Conservation (phyloP, 2,797 vertebrate species). For the Anableps anableps region DNA sequence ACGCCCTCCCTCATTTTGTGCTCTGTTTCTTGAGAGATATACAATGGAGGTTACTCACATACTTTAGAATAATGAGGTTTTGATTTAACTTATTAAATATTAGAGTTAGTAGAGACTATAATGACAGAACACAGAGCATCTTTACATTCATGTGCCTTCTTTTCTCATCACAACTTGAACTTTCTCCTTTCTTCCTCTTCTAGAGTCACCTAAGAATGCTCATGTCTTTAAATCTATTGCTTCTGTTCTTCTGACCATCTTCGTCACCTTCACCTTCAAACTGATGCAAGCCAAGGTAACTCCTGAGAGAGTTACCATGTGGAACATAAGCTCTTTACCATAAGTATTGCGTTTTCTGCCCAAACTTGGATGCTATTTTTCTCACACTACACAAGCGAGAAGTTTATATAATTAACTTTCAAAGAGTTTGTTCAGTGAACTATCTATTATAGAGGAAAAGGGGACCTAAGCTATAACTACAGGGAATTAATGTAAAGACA, state of each 20-base stretch:
- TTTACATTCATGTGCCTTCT: slow-evolving; percentile 24
- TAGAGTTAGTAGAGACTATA: slow-evolving; percentile 17
- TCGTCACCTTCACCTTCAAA: slow-evolving; percentile 41
- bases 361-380: slow-evolving; percentile 21
- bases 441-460: slow-evolving; percentile 47
- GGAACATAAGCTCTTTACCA: slow-evolving; percentile 54
- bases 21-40: slow-evolving; percentile 52
- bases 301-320: slow-evolving; percentile 60
- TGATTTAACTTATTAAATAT: slow-evolving; percentile 54
- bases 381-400: slow-evolving; percentile 42
- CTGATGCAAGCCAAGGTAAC: slow-evolving; percentile 72
- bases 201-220: slow-evolving; percentile 47
- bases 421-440: slow-evolving; percentile 61
- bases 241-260: slow-evolving; percentile 60
- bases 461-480: slow-evolving; percentile 52
- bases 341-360: slow-evolving; percentile 22
- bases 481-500: slow-evolving; percentile 73
- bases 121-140: background rate
- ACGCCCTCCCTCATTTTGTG: slow-evolving; percentile 44
- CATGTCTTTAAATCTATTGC: slow-evolving; percentile 62
- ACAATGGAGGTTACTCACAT: slow-evolving; percentile 21
- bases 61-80: slow-evolving; percentile 18
- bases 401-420: slow-evolving; percentile 69
- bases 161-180: slow-evolving; percentile 9
- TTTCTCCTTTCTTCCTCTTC: slow-evolving; percentile 25